Evolutionary conservation across 2,797 vertebrate genomes (phyloP).

Genomic region (Carcharodon carcharias): DNA sequence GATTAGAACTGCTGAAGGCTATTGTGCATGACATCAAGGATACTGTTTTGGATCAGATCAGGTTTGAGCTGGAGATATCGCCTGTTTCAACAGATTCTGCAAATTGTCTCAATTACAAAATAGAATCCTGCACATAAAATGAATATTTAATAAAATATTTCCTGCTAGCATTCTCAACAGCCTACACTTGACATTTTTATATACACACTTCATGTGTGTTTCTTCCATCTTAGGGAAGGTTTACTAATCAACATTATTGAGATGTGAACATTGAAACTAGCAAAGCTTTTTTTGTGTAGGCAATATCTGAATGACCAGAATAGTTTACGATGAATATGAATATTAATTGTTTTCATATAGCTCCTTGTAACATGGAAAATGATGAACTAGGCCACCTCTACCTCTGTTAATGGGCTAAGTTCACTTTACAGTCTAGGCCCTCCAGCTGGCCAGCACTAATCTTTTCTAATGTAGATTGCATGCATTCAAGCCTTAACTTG

Average conservation of each 20-base stretch:
- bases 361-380: background rate
- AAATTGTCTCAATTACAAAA: background rate
- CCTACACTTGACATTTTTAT: background rate
- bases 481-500: background rate
- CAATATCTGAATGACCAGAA: background rate
- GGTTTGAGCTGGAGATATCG: background rate
- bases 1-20: background rate
- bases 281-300: background rate
- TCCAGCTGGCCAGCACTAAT: background rate
- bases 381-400: background rate
- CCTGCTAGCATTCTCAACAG: too few relatives aligned
- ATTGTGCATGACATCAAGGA: background rate
- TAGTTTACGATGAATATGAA: background rate
- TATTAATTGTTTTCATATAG: background rate
- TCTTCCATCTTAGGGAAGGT: background rate
- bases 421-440: background rate
- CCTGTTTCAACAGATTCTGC: background rate
- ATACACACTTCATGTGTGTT: background rate
- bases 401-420: background rate
- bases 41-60: background rate
- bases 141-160: background rate
- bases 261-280: background rate
- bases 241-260: background rate
- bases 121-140: background rate
- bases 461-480: background rate